Evolutionary conservation across 1,140 invertebrate species (phyloP), one percentile per base, ranked within the genome.

Genomic region (Drosophila repleta): DNA sequence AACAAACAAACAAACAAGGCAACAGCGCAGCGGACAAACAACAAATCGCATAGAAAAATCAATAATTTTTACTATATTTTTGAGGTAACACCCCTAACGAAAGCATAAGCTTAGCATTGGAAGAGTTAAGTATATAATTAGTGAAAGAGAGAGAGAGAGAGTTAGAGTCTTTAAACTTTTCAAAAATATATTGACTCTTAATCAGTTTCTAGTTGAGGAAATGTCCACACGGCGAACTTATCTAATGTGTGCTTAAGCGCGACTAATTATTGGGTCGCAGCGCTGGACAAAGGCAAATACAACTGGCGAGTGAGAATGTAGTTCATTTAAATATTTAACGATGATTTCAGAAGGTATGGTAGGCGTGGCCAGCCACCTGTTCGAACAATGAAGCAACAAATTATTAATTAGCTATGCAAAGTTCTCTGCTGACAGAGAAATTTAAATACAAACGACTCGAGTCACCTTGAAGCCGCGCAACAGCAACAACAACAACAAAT

Each of bases 281-380:
- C 41, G 49, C 61, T 68, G 15, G 37, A 61, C 37, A 53, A 41
- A 57, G 52, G n/a, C 51, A 69, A 55, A 55, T 37, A 55, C 29
- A 29, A n/a, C 29, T 20, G 56, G 26, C 5, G 21, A 35, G 13
- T 58, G 56, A 29, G 49, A 73, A 73, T 53, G 51, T 69, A 61
- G 70, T 69, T 68, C 65, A 73, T 73, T 69, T 73, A 51, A 73
- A 73, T 73, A 73, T 69, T 73, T 68, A 73, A 73, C 55, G 70
- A 73, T 41, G 46, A 52, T 48, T 49, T 15, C 37, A 15, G 60
- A 32, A 57, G 51, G 39, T 18, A 5, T 4, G 2, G 15, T 3
- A n/a, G 41, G 68, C 53, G 62, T 65, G 67, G 46, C n/a, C 21
- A n/a, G 56, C 57, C 68, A 71, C 68, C 68, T 71, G 68, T 66